These are phyloP conservation scores for Catharus ustulatus DNA, from an alignment of 2,797 vertebrate species.

Conservation along the genomic window DNA sequence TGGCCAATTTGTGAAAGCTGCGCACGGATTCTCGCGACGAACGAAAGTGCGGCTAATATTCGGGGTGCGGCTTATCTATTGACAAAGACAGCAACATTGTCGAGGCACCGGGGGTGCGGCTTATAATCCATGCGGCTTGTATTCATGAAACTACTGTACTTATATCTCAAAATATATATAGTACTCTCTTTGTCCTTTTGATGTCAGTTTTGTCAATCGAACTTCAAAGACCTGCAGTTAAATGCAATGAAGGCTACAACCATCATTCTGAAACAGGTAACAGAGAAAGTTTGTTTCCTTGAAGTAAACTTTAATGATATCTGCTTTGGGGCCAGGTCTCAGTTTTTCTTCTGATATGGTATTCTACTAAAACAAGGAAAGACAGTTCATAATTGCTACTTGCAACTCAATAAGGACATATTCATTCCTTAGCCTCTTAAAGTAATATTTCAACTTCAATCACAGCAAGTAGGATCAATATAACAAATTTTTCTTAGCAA, in stretches of 20 bases:
- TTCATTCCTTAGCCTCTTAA: not conserved
- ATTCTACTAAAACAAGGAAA: not conserved
- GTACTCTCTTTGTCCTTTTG: not conserved
- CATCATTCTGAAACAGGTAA: constrained; percentile 30
- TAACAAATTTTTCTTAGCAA: not conserved
- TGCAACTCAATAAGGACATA: not conserved
- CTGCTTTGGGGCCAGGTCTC: not conserved
- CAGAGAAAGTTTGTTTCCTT: constrained; percentile 22
- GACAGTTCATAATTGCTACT: not conserved
- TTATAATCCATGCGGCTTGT: no score
- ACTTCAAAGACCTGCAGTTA: constrained; percentile 19
- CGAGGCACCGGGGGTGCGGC: no score
- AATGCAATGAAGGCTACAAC: not conserved
- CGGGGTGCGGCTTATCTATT: no score
- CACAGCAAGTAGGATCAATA: not conserved
- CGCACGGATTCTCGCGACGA: no score
- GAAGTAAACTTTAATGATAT: constrained; percentile 1
- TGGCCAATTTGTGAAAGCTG: no score
- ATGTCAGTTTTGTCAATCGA: constrained; percentile 34
- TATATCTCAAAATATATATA: constrained; percentile 22
- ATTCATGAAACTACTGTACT: no score
- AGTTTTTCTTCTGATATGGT: not conserved
- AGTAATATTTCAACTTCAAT: not conserved
- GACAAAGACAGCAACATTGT: no score
- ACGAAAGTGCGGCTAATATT: no score